Evolutionary conservation across 2,113 vertebrate species (phyloP).

Genomic region (Microtus pennsylvanicus): DNA sequence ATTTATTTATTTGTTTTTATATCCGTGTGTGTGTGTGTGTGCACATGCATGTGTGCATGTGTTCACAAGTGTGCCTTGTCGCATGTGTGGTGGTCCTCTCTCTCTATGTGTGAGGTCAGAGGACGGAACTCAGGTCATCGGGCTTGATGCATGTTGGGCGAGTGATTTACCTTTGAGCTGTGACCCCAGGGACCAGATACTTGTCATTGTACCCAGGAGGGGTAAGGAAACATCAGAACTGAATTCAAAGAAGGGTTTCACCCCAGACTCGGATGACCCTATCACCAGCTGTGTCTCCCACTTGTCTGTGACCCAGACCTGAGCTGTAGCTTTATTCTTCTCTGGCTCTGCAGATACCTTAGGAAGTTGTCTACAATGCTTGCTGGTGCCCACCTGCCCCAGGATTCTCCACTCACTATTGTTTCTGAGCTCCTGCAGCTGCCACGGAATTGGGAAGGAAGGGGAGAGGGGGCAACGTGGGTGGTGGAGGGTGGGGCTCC

Average conservation of each 20-base stretch:
- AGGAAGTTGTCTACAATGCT: neutral
- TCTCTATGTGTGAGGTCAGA: neutral
- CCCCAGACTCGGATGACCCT: no score
- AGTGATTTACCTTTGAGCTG: neutral
- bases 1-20: neutral
- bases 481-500: neutral
- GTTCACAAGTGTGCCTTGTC: neutral
- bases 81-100: neutral
- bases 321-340: neutral
- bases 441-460: neutral
- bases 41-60: neutral
- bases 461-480: neutral
- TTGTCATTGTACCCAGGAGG: neutral
- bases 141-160: neutral
- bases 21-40: neutral
- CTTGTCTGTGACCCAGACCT: neutral
- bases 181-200: neutral
- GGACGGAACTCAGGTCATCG: neutral
- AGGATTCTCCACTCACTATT: neutral
- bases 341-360: neutral
- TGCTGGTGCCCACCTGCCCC: neutral
- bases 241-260: neutral
- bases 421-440: neutral
- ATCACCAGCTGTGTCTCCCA: neutral
- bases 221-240: neutral